Base-by-base conservation (phyloP, 64 coral and sea anemone species). In the Dendronephthya gigantea region DNA sequence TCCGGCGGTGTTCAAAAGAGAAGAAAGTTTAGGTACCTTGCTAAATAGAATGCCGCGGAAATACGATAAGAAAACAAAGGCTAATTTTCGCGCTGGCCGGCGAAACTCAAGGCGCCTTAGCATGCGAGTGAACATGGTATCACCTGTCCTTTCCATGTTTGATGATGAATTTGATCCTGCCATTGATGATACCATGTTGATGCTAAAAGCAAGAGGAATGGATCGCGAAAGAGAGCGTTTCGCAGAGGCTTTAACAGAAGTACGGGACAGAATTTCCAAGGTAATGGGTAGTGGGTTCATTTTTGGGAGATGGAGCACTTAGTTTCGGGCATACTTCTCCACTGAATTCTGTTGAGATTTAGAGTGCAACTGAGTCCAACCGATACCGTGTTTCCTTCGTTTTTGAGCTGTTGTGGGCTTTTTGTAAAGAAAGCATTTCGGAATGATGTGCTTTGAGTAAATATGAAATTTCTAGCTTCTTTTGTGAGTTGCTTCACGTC, bases 141-240 rank as follows among this genome's bases (percentile, higher is more conserved):
- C 72, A 16, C 72, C 72, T 33, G 72, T 29, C 4, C 15, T 79
- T 79, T 36, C 32, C 25, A 16, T 35, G 72, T 39, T 79, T 29
- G 28, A 79, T 34, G 72, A 79, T 35, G 72, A 79, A 36, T 79
- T 36, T 19, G 36, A 39, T 79, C 32, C 72, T 11, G 25, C 27
- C 29, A 79, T 79, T 9, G 72, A 79, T 35, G 72, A 79, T 7
- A 79, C 72, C 17, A 36, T 79, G 72, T 29, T 79, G 72, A 9
- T 79, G 32, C 72, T 79, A 19, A 34, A 79, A 79, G 72, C 72
- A 2, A 79, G 36, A 19, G 72, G 72, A 36, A 19, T 16, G 1
- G 72, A 79, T 79, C 72, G 72, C 15, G 72, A 79, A 34, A 79
- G 72, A 79, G 72, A 79, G 36, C 72, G 72, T 15, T 79, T 79